A percentile compares a stretch with the other conserved stretches of the same genome.
Conservation (phyloP, 2,113 vertebrate species). For the Candoia aspera region DNA sequence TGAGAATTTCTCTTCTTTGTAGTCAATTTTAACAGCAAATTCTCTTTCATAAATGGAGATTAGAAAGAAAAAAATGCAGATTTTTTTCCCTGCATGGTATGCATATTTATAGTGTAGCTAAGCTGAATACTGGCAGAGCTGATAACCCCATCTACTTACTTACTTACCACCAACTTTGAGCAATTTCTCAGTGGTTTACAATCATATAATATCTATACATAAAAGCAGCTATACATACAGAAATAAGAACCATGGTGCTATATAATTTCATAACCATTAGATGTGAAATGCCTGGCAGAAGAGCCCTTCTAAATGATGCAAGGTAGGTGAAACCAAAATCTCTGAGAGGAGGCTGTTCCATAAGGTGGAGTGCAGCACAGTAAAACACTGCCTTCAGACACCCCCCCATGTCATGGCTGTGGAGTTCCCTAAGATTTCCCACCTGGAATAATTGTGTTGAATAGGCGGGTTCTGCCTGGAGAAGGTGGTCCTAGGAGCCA, state of each 20-base stretch:
- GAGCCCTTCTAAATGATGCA: neutral
- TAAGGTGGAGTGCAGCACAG: neutral
- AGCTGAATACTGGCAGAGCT: slow-evolving; percentile 12
- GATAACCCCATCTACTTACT: neutral
- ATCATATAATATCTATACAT: neutral
- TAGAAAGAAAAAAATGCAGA: neutral
- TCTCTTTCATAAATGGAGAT: neutral
- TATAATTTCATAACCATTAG: neutral
- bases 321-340: neutral
- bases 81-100: neutral
- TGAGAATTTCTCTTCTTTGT: neutral
- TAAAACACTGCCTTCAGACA: neutral
- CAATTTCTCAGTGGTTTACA: neutral
- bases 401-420: neutral
- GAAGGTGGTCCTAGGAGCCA: neutral
- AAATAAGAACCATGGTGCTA: neutral
- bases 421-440: neutral
- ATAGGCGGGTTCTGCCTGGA: neutral
- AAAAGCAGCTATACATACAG: neutral
- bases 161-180: neutral
- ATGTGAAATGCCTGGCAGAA: neutral
- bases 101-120: neutral
- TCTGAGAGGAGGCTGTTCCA: neutral
- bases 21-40: neutral
- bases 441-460: neutral